phyloP scores from a whole-genome alignment of 2,888 invertebrate genomes.

The Ennomos erosarius region DNA sequence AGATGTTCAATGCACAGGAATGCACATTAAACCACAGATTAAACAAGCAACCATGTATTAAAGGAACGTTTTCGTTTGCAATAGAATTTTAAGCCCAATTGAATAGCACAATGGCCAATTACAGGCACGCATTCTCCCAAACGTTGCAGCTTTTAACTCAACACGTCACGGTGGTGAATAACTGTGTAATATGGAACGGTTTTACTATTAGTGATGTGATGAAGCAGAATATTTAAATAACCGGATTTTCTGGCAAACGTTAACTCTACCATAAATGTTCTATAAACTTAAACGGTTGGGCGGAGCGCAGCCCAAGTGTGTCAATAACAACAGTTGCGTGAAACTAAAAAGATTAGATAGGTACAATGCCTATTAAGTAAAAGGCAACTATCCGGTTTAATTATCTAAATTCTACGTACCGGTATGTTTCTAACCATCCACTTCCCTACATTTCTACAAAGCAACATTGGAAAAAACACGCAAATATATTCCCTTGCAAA shows the following conservation, averaged over 20 bases:
- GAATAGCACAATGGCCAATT: slow-evolving; percentile 31
- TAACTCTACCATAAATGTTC: no score
- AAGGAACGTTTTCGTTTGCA: slow-evolving; percentile 15
- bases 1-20: slow-evolving; percentile 28
- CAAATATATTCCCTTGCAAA: slow-evolving; percentile 18
- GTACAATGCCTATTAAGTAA: no score
- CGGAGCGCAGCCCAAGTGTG: background rate
- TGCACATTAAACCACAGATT: slow-evolving; percentile 19
- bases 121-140: slow-evolving; percentile 27
- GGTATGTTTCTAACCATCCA: background rate
- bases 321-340: no score
- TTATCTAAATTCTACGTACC: background rate
- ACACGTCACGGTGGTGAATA: slow-evolving; percentile 23
- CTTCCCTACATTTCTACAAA: slow-evolving; percentile 1
- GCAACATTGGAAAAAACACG: slow-evolving; percentile 15
- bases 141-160: slow-evolving; percentile 14
- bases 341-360: no score
- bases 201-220: background rate
- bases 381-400: no score
- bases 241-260: no score
- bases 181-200: slow-evolving; percentile 4
- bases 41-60: no score
- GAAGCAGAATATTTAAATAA: background rate
- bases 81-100: slow-evolving; percentile 31
- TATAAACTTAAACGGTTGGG: no score